Evolutionary conservation across 1,140 invertebrate genomes (phyloP).

Genomic region (Psix sp.): DNA sequence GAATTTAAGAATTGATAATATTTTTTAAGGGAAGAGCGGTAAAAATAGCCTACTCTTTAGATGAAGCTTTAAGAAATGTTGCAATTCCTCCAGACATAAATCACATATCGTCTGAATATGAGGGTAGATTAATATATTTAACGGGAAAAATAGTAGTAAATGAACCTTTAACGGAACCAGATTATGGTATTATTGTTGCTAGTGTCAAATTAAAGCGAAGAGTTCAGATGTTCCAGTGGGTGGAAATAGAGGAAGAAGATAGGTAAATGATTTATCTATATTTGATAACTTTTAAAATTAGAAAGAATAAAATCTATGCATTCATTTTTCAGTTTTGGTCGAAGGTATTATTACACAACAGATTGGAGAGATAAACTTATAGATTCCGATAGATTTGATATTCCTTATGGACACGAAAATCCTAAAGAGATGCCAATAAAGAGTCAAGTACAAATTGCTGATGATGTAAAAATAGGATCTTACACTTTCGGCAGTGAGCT

Average conservation of each 20-base stretch:
- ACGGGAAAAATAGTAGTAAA: conserved; percentile 83
- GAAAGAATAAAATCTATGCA: too few species aligned
- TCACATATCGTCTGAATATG: conserved; percentile 80
- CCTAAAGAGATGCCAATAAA: conserved; percentile 82
- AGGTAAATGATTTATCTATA: too few species aligned
- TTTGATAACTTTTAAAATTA: too few species aligned
- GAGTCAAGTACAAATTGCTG: conserved; percentile 79
- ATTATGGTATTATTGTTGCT: conserved; percentile 86
- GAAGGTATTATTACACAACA: conserved; percentile 85
- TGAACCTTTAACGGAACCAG: conserved; percentile 88
- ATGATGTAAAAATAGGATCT: conserved; percentile 78
- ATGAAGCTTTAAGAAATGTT: conserved; percentile 82
- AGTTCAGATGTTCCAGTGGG: conserved; percentile 95
- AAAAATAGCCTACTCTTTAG: conserved; percentile 82
- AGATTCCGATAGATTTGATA: conserved; percentile 86
- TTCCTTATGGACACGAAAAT: conserved; percentile 86
- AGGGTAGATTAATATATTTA: conserved; percentile 87
- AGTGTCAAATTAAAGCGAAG: conserved; percentile 85
- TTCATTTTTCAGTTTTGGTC: conserved; percentile 65
- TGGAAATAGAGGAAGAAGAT: conserved; percentile 84
- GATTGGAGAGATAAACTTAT: conserved; percentile 90
- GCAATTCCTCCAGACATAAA: conserved; percentile 77
- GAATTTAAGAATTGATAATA: conserved; percentile 23
- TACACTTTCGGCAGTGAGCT: conserved; percentile 79
- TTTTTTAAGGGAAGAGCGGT: conserved; percentile 82